A percentile compares a stretch with the other conserved stretches of the same genome.
Evolutionary conservation across 2,888 invertebrate genomes (phyloP).

Genomic region (Gonocerus acuteangulatus): DNA sequence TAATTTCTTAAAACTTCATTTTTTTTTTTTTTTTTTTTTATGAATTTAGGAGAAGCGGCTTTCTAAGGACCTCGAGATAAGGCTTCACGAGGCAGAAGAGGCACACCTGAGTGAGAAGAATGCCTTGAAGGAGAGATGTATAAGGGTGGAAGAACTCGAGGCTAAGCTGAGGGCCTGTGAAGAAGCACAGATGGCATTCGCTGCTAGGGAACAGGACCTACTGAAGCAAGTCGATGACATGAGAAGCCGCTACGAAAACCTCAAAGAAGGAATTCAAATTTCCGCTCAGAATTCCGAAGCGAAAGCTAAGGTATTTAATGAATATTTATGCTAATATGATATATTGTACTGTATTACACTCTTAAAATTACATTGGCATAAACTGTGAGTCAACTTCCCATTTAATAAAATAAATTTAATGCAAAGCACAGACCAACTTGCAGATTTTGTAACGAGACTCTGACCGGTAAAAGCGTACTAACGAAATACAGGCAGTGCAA

Average conservation of each 20-base stretch:
- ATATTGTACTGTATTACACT: too few relatives aligned
- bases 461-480: too few relatives aligned
- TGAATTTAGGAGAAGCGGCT: slow-evolving; percentile 33
- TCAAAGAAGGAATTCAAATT: slow-evolving; percentile 38
- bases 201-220: slow-evolving; percentile 41
- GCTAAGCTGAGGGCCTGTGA: slow-evolving; percentile 25
- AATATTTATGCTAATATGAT: too few relatives aligned
- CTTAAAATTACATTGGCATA: too few relatives aligned
- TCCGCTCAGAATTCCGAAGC: slow-evolving; percentile 13
- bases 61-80: slow-evolving; percentile 32
- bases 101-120: not conserved
- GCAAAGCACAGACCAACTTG: too few relatives aligned
- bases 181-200: slow-evolving; percentile 38
- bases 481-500: too few relatives aligned
- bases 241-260: slow-evolving; percentile 42
- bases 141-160: slow-evolving; percentile 23
- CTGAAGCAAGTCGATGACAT: slow-evolving; percentile 37
- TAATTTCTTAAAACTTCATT: too few relatives aligned
- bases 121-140: slow-evolving; percentile 2
- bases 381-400: too few relatives aligned
- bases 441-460: too few relatives aligned
- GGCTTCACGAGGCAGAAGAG: slow-evolving; percentile 35
- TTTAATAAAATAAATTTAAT: too few relatives aligned
- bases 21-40: too few relatives aligned
- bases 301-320: slow-evolving; percentile 13